Percentiles rank a stretch among this genome's conserved stretches.
phyloP scores from a whole-genome alignment of 1,140 invertebrate genomes.

The Brachionus koreanus region DNA sequence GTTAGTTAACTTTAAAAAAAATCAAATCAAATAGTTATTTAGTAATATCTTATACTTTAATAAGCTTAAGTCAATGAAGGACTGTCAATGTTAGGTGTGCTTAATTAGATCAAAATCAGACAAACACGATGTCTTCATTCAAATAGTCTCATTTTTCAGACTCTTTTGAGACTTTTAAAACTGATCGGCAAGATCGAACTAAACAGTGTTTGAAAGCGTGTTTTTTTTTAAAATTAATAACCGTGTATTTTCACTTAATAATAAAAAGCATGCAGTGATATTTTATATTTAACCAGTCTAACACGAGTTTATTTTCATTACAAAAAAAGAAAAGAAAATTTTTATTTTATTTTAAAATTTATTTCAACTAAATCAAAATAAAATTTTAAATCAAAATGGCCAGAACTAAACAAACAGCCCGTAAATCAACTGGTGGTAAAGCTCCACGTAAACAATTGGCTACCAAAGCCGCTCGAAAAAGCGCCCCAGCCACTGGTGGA shows the following conservation, averaged over 20 bases:
- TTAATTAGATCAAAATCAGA: too few relatives aligned
- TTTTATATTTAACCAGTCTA: not conserved
- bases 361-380: not conserved
- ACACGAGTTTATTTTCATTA: not conserved
- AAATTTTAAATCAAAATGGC: conserved; percentile 50
- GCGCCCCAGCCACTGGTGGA: conserved; percentile 62
- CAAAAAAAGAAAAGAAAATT: not conserved
- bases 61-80: not conserved
- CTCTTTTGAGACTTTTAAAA: not conserved
- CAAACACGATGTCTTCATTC: too few relatives aligned
- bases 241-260: not conserved
- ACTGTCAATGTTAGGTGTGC: too few relatives aligned
- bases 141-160: too few relatives aligned
- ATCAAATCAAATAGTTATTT: not conserved
- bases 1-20: not conserved
- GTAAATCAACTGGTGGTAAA: conserved; percentile 63
- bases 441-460: conserved; percentile 61
- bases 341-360: not conserved
- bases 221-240: not conserved
- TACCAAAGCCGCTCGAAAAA: conserved; percentile 66
- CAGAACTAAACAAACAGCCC: conserved; percentile 78
- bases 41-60: not conserved
- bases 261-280: not conserved
- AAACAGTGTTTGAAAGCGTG: not conserved
- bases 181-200: not conserved